A percentile compares a stretch with the other conserved stretches of the same genome.
Evolutionary conservation across 1,140 invertebrate genomes (phyloP).

Genomic region (Eubasilissa regina): DNA sequence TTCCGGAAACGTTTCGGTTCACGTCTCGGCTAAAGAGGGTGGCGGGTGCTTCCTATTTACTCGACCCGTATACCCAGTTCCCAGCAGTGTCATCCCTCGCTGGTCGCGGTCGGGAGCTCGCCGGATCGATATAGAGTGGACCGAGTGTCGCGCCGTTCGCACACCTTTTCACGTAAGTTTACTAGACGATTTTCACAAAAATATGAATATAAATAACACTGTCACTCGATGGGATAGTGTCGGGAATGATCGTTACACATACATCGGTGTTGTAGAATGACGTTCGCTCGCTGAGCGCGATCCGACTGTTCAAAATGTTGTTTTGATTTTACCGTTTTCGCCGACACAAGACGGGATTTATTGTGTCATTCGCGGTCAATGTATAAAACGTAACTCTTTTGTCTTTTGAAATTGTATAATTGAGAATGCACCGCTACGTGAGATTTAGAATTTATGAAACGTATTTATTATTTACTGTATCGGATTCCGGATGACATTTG

Average conservation of each 20-base stretch:
- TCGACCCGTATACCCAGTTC: constrained; percentile 25
- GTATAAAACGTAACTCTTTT: no score
- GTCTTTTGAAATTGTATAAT: no score
- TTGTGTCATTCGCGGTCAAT: no score
- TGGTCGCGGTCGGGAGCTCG: background rate
- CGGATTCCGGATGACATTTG: background rate
- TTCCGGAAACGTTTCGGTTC: constrained; percentile 5
- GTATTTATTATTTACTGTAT: background rate
- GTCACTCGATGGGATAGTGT: background rate
- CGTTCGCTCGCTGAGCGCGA: no score
- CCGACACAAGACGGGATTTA: no score
- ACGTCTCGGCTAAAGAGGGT: constrained; percentile 23
- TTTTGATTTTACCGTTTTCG: no score
- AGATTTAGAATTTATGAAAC: no score
- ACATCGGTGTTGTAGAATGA: background rate
- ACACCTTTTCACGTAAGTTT: constrained; percentile 15
- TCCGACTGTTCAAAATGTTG: no score
- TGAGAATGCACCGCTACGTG: no score
- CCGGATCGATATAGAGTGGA: constrained; percentile 16
- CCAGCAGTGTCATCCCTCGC: constrained; percentile 12
- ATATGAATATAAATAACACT: no score
- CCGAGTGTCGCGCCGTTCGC: constrained; percentile 20
- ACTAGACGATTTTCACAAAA: background rate
- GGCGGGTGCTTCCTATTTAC: background rate
- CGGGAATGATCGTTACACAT: background rate